A percentile compares a stretch with the other conserved stretches of the same genome.
Evolutionary conservation across 2,113 vertebrate species (phyloP).

Genomic region (Melanerpes formicivorus): DNA sequence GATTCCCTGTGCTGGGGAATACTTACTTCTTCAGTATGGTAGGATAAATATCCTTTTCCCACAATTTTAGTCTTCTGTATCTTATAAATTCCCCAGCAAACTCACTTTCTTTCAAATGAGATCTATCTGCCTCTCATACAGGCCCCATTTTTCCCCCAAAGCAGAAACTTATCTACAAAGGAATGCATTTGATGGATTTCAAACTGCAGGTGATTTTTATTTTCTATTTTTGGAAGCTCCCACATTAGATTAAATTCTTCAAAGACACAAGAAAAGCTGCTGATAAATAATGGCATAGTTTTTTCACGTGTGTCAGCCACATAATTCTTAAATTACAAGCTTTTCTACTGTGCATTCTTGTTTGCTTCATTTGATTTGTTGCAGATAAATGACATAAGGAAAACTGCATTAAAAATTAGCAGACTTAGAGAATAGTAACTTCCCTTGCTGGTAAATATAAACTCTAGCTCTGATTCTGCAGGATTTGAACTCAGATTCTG

Average conservation of each 20-base stretch:
- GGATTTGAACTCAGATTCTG: not conserved
- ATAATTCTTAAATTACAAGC: constrained; percentile 4
- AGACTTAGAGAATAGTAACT: not conserved
- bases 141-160: not conserved
- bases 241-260: not conserved
- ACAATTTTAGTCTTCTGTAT: not conserved
- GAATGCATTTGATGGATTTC: not conserved
- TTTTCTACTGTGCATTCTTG: not conserved
- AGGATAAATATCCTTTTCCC: not conserved
- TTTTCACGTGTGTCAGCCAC: not conserved
- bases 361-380: constrained; percentile 13
- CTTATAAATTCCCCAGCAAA: not conserved
- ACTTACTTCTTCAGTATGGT: not conserved
- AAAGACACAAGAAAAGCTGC: not conserved
- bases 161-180: not conserved
- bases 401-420: constrained; percentile 2
- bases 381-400: not conserved
- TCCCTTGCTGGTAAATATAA: not conserved
- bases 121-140: not conserved
- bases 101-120: not conserved
- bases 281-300: not conserved
- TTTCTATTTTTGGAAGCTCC: not conserved
- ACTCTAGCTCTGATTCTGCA: not conserved
- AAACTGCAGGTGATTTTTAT: not conserved
- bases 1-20: not conserved